A percentile compares a stretch with the other conserved stretches of the same genome.
Conservation (phyloP, 1,140 invertebrate species). For the Drosophila fuyamai region DNA sequence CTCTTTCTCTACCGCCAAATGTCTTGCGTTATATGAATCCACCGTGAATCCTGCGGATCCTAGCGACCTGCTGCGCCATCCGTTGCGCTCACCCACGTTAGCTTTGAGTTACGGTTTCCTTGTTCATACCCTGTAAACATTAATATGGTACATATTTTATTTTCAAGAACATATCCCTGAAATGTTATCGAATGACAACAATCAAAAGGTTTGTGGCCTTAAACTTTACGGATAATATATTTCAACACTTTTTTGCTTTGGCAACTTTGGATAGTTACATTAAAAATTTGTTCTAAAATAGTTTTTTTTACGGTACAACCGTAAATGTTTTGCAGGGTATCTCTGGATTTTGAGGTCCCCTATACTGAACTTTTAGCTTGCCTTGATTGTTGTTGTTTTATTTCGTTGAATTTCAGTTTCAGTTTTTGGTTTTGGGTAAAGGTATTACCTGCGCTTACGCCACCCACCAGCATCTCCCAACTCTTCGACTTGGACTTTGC, state of each 20-base stretch:
- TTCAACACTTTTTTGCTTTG: too few species aligned
- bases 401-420: slow-evolving; percentile 56
- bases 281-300: too few species aligned
- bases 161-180: too few species aligned
- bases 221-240: too few species aligned
- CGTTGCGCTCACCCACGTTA: slow-evolving; percentile 47
- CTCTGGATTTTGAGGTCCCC: neutral
- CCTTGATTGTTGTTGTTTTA: slow-evolving; percentile 30
- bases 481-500: slow-evolving; percentile 4
- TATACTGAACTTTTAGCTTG: neutral
- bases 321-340: neutral
- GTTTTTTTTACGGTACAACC: too few species aligned
- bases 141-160: neutral
- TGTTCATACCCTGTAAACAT: slow-evolving; percentile 13
- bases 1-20: slow-evolving; percentile 3
- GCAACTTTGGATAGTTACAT: too few species aligned
- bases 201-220: too few species aligned
- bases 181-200: too few species aligned
- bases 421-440: slow-evolving; percentile 68
- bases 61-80: slow-evolving; percentile 14
- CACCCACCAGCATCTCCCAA: slow-evolving; percentile 11
- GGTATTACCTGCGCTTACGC: slow-evolving; percentile 61
- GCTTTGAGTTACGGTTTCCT: slow-evolving; percentile 45
- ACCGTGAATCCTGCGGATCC: slow-evolving; percentile 42
- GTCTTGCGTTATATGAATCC: slow-evolving; percentile 63